phyloP scores from a whole-genome alignment of 2,797 vertebrate genomes.

The Ptychadena robeensis region DNA sequence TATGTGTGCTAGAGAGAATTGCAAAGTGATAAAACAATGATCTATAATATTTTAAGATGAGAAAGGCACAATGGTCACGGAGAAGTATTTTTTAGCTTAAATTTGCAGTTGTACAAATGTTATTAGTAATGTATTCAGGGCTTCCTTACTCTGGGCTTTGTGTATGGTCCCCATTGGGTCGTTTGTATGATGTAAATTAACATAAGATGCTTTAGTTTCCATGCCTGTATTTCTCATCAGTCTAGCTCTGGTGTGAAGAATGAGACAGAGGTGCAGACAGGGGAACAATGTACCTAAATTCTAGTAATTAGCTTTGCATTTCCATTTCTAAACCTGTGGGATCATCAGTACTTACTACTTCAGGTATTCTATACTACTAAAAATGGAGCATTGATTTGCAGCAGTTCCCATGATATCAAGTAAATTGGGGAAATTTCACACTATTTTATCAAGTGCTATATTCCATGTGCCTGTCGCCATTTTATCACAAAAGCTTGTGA shows the following conservation, averaged over 20 bases:
- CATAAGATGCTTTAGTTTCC: slow-evolving; percentile 50
- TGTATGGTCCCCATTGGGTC: slow-evolving; percentile 44
- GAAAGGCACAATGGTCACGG: slow-evolving; percentile 3
- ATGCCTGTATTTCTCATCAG: slow-evolving; percentile 59
- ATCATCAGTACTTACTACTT: not conserved
- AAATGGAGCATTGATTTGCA: not conserved
- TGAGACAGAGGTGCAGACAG: slow-evolving; percentile 58
- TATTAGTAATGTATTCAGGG: slow-evolving; percentile 58
- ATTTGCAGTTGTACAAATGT: slow-evolving; percentile 31
- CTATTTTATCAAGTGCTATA: not conserved
- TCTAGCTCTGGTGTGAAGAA: slow-evolving; percentile 54
- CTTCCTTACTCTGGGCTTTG: slow-evolving; percentile 53
- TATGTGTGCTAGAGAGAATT: too few species aligned
- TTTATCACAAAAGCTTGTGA: not conserved
- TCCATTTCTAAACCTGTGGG: slow-evolving; percentile 21
- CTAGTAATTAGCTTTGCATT: slow-evolving; percentile 37
- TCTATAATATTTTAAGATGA: not conserved
- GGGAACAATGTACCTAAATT: slow-evolving; percentile 37
- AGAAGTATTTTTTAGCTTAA: slow-evolving; percentile 25
- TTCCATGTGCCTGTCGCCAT: not conserved
- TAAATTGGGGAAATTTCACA: too few species aligned
- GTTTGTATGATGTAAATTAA: slow-evolving; percentile 57
- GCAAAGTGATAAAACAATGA: not conserved
- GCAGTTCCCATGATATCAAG: not conserved
- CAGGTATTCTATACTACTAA: not conserved